phyloP scores from a whole-genome alignment of 2,888 invertebrate species.

The Meteorus cinctellus region DNA sequence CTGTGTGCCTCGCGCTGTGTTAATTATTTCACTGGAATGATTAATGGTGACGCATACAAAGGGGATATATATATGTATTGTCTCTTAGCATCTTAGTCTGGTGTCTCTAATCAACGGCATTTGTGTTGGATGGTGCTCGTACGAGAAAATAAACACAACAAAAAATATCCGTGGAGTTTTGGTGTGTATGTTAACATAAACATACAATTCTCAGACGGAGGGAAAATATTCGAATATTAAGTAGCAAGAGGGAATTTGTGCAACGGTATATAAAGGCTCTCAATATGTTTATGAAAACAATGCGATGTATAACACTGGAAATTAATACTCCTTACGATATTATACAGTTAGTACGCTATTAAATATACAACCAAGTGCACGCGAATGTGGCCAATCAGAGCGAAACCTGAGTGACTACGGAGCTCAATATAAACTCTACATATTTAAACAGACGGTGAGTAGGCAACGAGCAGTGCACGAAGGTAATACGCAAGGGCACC shows the following conservation, averaged over 20 bases:
- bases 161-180: neutral
- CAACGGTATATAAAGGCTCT: neutral
- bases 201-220: neutral
- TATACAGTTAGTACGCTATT: constrained; percentile 30
- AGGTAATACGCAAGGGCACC: constrained; percentile 52
- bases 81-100: constrained; percentile 36
- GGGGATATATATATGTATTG: constrained; percentile 10
- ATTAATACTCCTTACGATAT: neutral
- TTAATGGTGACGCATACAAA: constrained; percentile 63
- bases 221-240: neutral
- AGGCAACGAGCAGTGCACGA: constrained; percentile 10
- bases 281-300: neutral
- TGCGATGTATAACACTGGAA: neutral
- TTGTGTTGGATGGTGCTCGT: constrained; percentile 22
- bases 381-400: constrained; percentile 55
- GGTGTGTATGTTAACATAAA: neutral
- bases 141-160: neutral
- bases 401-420: constrained; percentile 44
- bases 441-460: constrained; percentile 53
- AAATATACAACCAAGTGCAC: constrained; percentile 59
- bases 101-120: constrained; percentile 41
- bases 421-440: constrained; percentile 61
- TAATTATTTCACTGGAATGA: constrained; percentile 65
- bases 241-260: neutral
- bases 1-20: constrained; percentile 57